phyloP scores from a whole-genome alignment of 2,797 vertebrate species.

The Nyctalus aviator region DNA sequence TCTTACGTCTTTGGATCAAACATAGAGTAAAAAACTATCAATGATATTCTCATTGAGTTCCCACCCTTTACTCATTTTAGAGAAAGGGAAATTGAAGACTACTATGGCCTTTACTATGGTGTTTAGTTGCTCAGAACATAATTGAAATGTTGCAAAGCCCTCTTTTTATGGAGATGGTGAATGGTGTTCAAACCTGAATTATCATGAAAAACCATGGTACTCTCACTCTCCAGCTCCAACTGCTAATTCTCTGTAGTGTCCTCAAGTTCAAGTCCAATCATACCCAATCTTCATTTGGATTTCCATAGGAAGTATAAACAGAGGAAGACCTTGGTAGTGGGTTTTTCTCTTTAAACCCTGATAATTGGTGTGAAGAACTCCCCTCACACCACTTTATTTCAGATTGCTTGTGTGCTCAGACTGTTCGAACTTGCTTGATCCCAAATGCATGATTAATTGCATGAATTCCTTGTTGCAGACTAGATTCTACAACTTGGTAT shows the following conservation, averaged over 20 bases:
- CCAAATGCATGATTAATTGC: not conserved
- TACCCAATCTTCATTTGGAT: not conserved
- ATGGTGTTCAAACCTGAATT: not conserved
- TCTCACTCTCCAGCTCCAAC: not conserved
- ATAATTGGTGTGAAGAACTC: not conserved
- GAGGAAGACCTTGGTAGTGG: not conserved
- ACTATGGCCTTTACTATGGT: not conserved
- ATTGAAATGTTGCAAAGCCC: not conserved
- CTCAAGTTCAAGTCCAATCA: not conserved
- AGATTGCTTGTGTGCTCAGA: not conserved
- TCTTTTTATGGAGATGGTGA: constrained; percentile 8
- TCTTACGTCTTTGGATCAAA: not conserved
- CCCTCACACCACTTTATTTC: not conserved
- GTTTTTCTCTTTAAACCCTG: constrained; percentile 10
- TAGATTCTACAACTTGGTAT: constrained; percentile 26
- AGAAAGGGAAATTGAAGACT: not conserved
- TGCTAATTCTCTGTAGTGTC: not conserved
- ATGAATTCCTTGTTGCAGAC: not conserved
- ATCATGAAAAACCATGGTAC: not conserved
- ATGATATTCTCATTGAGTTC: not conserved
- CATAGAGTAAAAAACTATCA: constrained; percentile 1
- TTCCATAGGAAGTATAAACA: not conserved
- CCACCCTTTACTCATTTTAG: not conserved
- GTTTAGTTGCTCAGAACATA: not conserved
- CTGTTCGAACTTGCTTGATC: not conserved